These are phyloP conservation scores for Malurus cyaneus DNA, from an alignment of 2,113 vertebrate species.

Conservation along the genomic window DNA sequence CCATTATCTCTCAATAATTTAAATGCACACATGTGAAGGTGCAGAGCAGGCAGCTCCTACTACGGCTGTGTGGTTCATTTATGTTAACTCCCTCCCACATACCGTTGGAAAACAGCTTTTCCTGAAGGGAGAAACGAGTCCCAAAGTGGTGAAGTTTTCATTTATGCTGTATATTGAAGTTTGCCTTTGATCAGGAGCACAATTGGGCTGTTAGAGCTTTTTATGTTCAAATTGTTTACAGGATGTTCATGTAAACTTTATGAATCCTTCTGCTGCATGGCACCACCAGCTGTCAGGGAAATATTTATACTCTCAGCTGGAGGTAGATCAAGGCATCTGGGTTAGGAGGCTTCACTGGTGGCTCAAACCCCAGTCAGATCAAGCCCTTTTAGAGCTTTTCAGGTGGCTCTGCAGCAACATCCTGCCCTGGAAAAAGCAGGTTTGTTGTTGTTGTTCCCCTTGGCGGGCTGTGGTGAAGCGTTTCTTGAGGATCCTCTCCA, in stretches of 20 bases:
- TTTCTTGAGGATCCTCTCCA: conserved; percentile 16
- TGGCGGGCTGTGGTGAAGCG: not conserved
- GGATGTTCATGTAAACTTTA: conserved; percentile 76
- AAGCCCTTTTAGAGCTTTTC: not conserved
- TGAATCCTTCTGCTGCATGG: conserved; percentile 76
- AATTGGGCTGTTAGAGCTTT: conserved; percentile 66
- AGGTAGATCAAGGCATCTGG: conserved; percentile 53
- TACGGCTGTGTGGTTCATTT: conserved; percentile 12
- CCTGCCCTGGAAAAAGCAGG: not conserved
- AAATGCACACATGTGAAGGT: conserved; percentile 30
- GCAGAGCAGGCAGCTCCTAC: conserved; percentile 35
- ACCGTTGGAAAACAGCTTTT: conserved; percentile 51
- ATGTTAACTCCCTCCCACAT: conserved; percentile 51
- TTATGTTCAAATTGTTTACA: conserved; percentile 76
- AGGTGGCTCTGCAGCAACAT: not conserved
- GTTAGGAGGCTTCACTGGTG: not conserved
- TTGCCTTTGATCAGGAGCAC: conserved; percentile 72
- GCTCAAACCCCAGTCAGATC: conserved; percentile 6
- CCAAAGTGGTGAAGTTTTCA: conserved; percentile 47
- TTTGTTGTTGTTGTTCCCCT: not conserved
- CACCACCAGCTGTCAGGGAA: conserved; percentile 75
- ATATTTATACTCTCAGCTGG: conserved; percentile 66
- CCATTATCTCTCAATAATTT: conserved; percentile 55
- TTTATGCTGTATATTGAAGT: conserved; percentile 51
- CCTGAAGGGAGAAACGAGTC: conserved; percentile 50